Evolutionary conservation across 2,888 invertebrate genomes (phyloP).

Genomic region (Ischnus inquisitorius): DNA sequence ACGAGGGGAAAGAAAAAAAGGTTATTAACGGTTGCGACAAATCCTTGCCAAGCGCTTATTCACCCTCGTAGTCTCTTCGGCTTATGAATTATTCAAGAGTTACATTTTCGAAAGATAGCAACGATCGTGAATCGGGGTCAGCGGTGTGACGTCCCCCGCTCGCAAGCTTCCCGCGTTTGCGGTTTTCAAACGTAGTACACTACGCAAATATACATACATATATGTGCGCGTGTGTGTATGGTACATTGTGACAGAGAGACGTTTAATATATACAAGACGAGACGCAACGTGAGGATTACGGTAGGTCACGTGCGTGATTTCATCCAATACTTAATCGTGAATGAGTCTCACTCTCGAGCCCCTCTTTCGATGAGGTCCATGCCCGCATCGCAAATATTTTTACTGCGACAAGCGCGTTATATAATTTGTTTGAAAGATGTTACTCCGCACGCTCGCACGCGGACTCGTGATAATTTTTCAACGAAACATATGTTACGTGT

Average conservation of each 20-base stretch:
- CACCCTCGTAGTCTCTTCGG: constrained; percentile 8
- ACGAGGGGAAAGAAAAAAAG: neutral
- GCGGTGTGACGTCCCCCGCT: constrained; percentile 37
- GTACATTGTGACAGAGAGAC: constrained; percentile 17
- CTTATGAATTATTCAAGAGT: constrained; percentile 55
- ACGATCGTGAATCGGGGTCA: constrained; percentile 65
- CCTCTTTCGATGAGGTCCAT: constrained; percentile 63
- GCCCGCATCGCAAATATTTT: constrained; percentile 49
- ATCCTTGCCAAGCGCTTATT: neutral
- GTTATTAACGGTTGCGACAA: neutral
- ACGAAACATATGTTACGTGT: neutral
- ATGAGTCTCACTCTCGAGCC: constrained; percentile 69
- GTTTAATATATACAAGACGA: constrained; percentile 55
- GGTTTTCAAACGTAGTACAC: constrained; percentile 74
- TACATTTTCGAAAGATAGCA: constrained; percentile 51
- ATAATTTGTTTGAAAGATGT: constrained; percentile 6
- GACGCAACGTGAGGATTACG: constrained; percentile 73
- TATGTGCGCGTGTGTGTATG: constrained; percentile 3
- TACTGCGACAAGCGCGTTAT: neutral
- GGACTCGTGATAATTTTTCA: neutral
- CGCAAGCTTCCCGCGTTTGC: constrained; percentile 77
- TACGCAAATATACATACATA: constrained; percentile 30
- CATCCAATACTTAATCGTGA: constrained; percentile 79
- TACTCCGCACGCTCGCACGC: neutral
- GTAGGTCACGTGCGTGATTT: constrained; percentile 81